A percentile compares a stretch with the other conserved stretches of the same genome.
Evolutionary conservation across 1,140 invertebrate species (phyloP).

Genomic region (Delia radicum): DNA sequence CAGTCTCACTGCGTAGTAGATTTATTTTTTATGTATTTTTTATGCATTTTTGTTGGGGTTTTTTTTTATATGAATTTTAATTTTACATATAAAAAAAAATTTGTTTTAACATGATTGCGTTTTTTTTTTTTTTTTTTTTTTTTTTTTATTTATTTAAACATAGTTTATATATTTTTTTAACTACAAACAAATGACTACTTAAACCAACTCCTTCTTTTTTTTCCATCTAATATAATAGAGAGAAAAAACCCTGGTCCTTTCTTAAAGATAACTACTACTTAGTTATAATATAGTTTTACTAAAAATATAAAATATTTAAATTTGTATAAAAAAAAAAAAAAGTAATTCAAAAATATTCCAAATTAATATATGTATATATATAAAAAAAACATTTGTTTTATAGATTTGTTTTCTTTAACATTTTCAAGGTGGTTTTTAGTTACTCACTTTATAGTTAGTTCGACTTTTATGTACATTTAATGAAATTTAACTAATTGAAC

Average conservation of each 20-base stretch:
- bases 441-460: not conserved
- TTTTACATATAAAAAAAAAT: not conserved
- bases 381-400: not conserved
- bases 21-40: not conserved
- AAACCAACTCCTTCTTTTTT: not conserved
- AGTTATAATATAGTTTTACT: not conserved
- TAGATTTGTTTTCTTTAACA: not conserved
- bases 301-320: not conserved
- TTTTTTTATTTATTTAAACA: too few species aligned
- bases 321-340: not conserved
- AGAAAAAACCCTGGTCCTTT: not conserved
- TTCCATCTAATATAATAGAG: not conserved
- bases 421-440: slow-evolving; percentile 12
- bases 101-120: not conserved
- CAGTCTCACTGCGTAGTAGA: not conserved
- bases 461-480: not conserved
- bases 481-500: not conserved
- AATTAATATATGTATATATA: not conserved
- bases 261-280: not conserved
- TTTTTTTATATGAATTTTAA: not conserved
- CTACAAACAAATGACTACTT: slow-evolving; percentile 19
- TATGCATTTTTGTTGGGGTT: not conserved
- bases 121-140: not conserved
- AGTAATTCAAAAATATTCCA: not conserved
- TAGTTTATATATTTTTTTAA: not conserved